Evolutionary conservation across 2,113 vertebrate genomes (phyloP).

Genomic region (Myiopsitta monachus): DNA sequence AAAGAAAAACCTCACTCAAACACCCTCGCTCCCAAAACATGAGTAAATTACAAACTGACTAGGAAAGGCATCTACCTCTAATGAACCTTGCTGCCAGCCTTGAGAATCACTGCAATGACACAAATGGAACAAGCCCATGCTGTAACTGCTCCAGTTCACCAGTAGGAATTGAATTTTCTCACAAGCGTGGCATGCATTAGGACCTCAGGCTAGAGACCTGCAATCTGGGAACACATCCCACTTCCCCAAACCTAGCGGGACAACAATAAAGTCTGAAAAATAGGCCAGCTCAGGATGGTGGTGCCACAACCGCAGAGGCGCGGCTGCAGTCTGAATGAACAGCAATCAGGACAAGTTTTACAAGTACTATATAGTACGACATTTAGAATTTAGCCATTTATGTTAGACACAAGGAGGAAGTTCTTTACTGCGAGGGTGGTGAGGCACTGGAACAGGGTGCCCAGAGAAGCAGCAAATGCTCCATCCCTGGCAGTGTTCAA

Average conservation of each 20-base stretch:
- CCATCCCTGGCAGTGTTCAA: not conserved
- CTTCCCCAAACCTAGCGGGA: not conserved
- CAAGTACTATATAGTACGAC: not conserved
- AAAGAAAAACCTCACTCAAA: not conserved
- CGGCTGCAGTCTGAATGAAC: not conserved
- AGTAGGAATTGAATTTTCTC: not conserved
- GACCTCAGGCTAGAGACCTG: not conserved
- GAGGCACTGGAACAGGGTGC: not conserved
- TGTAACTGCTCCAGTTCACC: not conserved
- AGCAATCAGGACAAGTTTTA: not conserved
- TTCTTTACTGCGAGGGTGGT: not conserved
- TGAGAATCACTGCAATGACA: not conserved
- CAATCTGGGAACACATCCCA: not conserved
- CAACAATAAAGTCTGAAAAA: not conserved
- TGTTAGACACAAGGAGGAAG: too few relatives aligned
- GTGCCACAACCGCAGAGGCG: not conserved
- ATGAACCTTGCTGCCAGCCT: not conserved
- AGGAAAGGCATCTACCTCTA: not conserved
- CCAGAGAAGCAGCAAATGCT: not conserved
- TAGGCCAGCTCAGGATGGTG: not conserved
- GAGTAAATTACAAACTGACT: not conserved
- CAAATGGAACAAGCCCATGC: not conserved
- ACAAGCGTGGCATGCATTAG: not conserved
- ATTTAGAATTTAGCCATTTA: not conserved
- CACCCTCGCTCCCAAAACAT: not conserved